phyloP scores from a whole-genome alignment of 2,888 invertebrate species.

The Apamea sordens region DNA sequence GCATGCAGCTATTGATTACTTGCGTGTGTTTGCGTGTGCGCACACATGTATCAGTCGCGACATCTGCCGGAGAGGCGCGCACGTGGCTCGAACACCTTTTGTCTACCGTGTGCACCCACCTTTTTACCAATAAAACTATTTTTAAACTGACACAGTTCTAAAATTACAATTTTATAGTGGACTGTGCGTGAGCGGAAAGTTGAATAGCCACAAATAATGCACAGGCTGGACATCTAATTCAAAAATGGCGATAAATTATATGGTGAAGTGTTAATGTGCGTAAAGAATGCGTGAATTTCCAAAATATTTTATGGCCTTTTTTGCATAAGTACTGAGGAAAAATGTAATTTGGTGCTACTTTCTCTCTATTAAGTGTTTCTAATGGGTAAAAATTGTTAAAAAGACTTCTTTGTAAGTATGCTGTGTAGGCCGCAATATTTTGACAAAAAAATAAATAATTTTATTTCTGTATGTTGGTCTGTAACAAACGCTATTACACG shows the following conservation, averaged over 20 bases:
- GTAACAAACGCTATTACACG: too few relatives aligned
- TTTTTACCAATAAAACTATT: constrained; percentile 84
- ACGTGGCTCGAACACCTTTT: constrained; percentile 88
- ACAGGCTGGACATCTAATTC: constrained; percentile 10
- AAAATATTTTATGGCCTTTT: constrained; percentile 8
- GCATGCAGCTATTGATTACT: constrained; percentile 46
- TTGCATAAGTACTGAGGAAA: neutral
- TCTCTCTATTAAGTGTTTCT: neutral
- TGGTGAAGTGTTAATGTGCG: constrained; percentile 7
- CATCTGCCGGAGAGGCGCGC: constrained; percentile 80
- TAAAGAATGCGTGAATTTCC: neutral
- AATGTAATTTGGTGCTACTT: neutral
- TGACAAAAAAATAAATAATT: too few relatives aligned
- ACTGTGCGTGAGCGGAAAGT: constrained; percentile 45
- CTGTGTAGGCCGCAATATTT: neutral
- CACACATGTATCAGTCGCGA: constrained; percentile 66
- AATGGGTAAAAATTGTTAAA: neutral
- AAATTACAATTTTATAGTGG: constrained; percentile 68
- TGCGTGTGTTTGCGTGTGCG: constrained; percentile 21
- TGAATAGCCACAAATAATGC: constrained; percentile 33
- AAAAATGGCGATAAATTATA: constrained; percentile 22
- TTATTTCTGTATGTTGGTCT: too few relatives aligned
- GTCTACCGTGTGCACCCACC: constrained; percentile 80
- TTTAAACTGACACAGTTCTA: constrained; percentile 83
- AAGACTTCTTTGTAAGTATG: neutral